These are phyloP conservation scores for Octopus sinensis DNA, from an alignment of 1,140 invertebrate species.

Conservation along the genomic window DNA sequence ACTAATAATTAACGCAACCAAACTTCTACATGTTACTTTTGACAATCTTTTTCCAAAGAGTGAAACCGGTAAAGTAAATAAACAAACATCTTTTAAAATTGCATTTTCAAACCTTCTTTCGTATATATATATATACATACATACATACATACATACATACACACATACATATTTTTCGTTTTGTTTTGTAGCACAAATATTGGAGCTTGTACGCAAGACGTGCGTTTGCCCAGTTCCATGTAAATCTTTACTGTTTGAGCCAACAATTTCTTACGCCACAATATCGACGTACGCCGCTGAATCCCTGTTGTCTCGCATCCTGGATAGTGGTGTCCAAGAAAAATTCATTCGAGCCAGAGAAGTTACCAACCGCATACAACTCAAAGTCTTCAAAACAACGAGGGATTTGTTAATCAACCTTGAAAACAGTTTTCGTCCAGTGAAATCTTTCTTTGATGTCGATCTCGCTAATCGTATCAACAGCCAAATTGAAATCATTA, in stretches of 20 bases:
- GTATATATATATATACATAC: too few relatives aligned
- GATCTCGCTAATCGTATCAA: slow-evolving; percentile 22
- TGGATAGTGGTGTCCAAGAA: slow-evolving; percentile 13
- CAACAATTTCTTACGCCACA: slow-evolving; percentile 36
- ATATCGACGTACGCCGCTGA: slow-evolving; percentile 35
- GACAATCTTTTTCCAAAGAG: too few relatives aligned
- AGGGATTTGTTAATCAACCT: slow-evolving; percentile 15
- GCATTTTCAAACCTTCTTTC: too few relatives aligned
- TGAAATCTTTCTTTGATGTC: slow-evolving; percentile 23
- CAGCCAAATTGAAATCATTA: slow-evolving; percentile 19
- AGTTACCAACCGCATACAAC: slow-evolving; percentile 29
- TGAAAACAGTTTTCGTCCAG: slow-evolving; percentile 6
- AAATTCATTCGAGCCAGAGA: slow-evolving; percentile 31
- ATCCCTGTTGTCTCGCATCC: slow-evolving; percentile 18
- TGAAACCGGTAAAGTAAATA: too few relatives aligned
- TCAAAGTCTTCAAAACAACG: slow-evolving; percentile 24
- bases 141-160: too few relatives aligned
- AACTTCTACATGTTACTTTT: too few relatives aligned
- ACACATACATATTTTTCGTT: too few relatives aligned
- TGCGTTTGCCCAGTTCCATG: slow-evolving; percentile 41
- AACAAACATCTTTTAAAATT: too few relatives aligned
- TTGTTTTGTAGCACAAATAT: slow-evolving; percentile 24
- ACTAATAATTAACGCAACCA: too few relatives aligned
- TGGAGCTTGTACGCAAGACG: slow-evolving; percentile 18
- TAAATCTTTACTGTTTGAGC: slow-evolving; percentile 33